Conservation (phyloP, 1,140 invertebrate genomes). For the Galleria mellonella region DNA sequence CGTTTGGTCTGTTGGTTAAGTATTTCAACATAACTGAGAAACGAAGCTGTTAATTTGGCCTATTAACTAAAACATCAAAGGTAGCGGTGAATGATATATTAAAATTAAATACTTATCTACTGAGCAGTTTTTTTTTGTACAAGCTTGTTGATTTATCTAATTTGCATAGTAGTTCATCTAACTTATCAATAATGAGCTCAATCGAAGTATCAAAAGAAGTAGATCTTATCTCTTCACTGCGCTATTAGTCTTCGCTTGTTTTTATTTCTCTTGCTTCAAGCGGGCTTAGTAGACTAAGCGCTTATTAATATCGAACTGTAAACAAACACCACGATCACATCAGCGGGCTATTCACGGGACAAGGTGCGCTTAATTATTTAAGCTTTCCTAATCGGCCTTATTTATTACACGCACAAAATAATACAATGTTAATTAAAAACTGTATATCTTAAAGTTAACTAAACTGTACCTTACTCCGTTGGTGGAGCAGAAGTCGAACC, state of each 20-base stretch:
- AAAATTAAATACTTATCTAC: too few relatives aligned
- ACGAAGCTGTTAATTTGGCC: too few relatives aligned
- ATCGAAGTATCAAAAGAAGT: too few relatives aligned
- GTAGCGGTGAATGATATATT: too few relatives aligned
- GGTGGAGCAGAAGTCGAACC: conserved; percentile 20
- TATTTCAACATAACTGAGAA: too few relatives aligned
- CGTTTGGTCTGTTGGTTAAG: too few relatives aligned
- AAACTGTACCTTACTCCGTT: conserved; percentile 18
- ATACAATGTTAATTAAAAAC: conserved; percentile 5
- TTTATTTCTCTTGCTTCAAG: conserved; percentile 31
- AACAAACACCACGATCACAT: conserved; percentile 15
- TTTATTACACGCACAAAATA: conserved; percentile 22
- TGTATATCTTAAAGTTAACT: not conserved
- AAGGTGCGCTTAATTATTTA: conserved; percentile 41
- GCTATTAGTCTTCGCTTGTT: conserved; percentile 35
- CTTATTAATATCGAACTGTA: conserved; percentile 32
- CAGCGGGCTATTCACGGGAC: conserved; percentile 29
- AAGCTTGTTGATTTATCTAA: too few relatives aligned
- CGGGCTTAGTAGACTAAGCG: conserved; percentile 40
- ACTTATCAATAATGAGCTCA: too few relatives aligned
- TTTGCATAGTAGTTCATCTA: too few relatives aligned
- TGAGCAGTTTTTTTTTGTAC: too few relatives aligned
- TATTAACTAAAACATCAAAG: too few relatives aligned
- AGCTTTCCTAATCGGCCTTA: conserved; percentile 23
- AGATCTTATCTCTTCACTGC: not conserved